These are phyloP conservation scores for Neoascia interrupta DNA, from an alignment of 2,888 invertebrate species.

Conservation along the genomic window DNA sequence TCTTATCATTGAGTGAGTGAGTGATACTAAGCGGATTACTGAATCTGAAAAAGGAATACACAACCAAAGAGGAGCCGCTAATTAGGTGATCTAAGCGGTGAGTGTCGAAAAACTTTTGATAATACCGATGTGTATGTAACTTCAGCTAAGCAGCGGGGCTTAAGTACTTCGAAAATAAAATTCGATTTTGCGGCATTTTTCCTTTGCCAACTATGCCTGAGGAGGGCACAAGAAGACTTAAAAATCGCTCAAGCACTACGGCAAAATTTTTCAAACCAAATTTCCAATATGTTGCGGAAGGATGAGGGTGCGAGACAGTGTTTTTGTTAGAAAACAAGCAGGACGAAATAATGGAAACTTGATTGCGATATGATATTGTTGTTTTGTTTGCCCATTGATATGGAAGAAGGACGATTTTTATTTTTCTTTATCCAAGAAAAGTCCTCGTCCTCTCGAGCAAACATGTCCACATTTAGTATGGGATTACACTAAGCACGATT, in stretches of 20 bases:
- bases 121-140: no score
- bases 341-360: slow-evolving; percentile 19
- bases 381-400: not conserved
- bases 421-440: not conserved
- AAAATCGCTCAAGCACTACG: no score
- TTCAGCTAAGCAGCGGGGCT: not conserved
- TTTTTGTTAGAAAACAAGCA: not conserved
- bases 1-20: not conserved
- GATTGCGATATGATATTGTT: slow-evolving; percentile 16
- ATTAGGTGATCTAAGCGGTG: not conserved
- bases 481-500: not conserved
- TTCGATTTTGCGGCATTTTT: no score
- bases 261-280: no score
- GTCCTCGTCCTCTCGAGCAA: not conserved
- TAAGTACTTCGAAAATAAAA: not conserved
- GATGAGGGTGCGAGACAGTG: no score
- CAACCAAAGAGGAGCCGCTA: not conserved
- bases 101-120: slow-evolving; percentile 1
- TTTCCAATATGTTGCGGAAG: no score
- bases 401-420: not conserved
- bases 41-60: slow-evolving; percentile 27
- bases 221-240: no score
- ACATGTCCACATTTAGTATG: not conserved
- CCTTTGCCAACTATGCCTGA: no score
- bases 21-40: slow-evolving; percentile 18